Evolutionary conservation across 2,888 invertebrate species (phyloP), one percentile per base, ranked within the genome.

Genomic region (Orthonevra nobilis): DNA sequence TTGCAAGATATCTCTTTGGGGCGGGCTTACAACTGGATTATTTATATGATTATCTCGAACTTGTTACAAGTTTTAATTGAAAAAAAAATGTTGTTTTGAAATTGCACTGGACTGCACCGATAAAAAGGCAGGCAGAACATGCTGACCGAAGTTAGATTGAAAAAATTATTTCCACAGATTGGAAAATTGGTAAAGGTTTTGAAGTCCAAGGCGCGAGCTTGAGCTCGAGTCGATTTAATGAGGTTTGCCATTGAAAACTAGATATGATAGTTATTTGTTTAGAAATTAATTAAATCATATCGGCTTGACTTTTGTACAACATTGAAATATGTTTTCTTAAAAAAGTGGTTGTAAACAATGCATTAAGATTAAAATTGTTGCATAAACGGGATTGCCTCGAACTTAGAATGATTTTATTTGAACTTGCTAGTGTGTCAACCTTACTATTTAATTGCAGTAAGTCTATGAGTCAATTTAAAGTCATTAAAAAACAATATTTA

Each of bases 131-230:
- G 10, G n/a, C n/a, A 46, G 58, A 66, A 40, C 46, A 48, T 56
- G 32, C 9, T 44, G n/a, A 17, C 4, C 46, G 40, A 3, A 63
- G 28, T 32, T 60, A 38, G 23, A 52, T 36, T 52, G 42, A 2
- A 7, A 23, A 23, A 23, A 52, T 42, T 40, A 30, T 26, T 40
- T 2, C 23, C 32, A 12, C 40, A 46, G 70, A 58, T 70, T 64
- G 23, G 6, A 50, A 14, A 63, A 58, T 64, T 4, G 17, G 54
- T 75, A 40, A 56, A 12, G 44, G 38, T 15, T 58, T 77, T 64
- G 77, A 77, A 77, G 77, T 77, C 72, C 70, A 77, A 77, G 77
- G 77, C 40, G 38, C 12, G 4, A 10, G 10, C 72, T 64, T 72
- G 72, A 72, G 77, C 40, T 46, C 12, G 4, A 10, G 10, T 14